Evolutionary conservation across 2,797 vertebrate genomes (phyloP).

Genomic region (Otolemur crassicaudatus): DNA sequence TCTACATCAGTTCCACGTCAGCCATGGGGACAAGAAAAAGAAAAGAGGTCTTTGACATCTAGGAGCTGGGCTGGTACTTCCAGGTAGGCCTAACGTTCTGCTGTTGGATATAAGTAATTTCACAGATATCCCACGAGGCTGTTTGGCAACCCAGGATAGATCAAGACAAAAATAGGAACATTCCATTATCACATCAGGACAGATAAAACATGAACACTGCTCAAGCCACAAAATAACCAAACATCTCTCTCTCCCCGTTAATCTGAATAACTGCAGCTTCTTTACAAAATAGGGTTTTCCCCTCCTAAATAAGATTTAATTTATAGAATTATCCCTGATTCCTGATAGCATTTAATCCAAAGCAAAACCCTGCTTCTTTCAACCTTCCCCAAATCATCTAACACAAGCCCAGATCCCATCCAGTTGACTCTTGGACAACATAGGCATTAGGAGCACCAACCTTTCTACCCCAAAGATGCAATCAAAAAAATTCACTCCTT

Average conservation of each 20-base stretch:
- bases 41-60: not conserved
- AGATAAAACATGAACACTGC: not conserved
- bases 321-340: not conserved
- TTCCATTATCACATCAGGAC: not conserved
- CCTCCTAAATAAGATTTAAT: not conserved
- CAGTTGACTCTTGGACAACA: not conserved
- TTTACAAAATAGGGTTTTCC: not conserved
- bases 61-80: not conserved
- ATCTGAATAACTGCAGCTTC: not conserved
- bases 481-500: not conserved
- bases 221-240: not conserved
- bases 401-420: not conserved
- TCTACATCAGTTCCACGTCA: not conserved
- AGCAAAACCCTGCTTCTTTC: conserved; percentile 16
- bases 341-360: not conserved
- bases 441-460: not conserved
- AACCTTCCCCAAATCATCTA: not conserved
- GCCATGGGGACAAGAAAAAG: not conserved
- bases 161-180: not conserved
- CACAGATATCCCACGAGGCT: too few species aligned
- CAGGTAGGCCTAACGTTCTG: not conserved
- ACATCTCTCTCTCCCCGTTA: not conserved
- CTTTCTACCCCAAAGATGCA: not conserved
- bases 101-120: not conserved
- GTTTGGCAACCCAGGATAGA: too few species aligned